phyloP scores from a whole-genome alignment of 1,140 invertebrate genomes.

The Drosophila ogumai region DNA sequence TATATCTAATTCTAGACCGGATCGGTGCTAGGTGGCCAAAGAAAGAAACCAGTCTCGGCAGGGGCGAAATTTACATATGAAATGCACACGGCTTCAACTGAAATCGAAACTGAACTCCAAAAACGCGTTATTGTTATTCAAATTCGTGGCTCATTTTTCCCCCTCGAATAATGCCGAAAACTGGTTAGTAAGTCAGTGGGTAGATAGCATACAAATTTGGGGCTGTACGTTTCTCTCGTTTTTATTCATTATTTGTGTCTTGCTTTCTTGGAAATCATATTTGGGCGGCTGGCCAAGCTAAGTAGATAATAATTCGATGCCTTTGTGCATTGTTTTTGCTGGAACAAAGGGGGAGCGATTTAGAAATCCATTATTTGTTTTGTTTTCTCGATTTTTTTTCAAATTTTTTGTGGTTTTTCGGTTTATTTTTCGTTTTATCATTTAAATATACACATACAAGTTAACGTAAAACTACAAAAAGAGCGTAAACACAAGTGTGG shows the following conservation, averaged over 20 bases:
- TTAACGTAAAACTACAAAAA: slow-evolving; percentile 83
- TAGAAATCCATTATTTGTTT: slow-evolving; percentile 30
- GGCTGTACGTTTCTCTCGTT: slow-evolving; percentile 25
- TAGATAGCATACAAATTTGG: slow-evolving; percentile 69
- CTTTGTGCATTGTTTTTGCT: slow-evolving; percentile 13
- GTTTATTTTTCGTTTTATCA: slow-evolving; percentile 58
- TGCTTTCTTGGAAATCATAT: slow-evolving; percentile 30
- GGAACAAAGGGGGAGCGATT: slow-evolving; percentile 16
- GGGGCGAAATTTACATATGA: slow-evolving; percentile 66
- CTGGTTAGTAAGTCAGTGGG: slow-evolving; percentile 83
- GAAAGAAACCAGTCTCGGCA: slow-evolving; percentile 64
- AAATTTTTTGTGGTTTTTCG: slow-evolving; percentile 58
- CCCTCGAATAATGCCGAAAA: slow-evolving; percentile 61
- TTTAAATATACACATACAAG: slow-evolving; percentile 83
- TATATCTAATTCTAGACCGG: slow-evolving; percentile 77
- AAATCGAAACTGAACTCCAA: slow-evolving; percentile 71
- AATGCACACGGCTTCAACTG: slow-evolving; percentile 65
- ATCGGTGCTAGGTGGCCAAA: slow-evolving; percentile 29
- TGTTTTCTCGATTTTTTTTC: slow-evolving; percentile 41
- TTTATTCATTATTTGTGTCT: slow-evolving; percentile 8
- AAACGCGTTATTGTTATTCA: slow-evolving; percentile 82
- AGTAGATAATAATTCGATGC: slow-evolving; percentile 16
- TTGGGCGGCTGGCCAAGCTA: slow-evolving; percentile 54
- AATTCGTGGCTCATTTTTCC: slow-evolving; percentile 47
- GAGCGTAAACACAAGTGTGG: slow-evolving; percentile 62